Conservation (phyloP, 2,888 invertebrate species). For the Chrysomela aeneicollis region DNA sequence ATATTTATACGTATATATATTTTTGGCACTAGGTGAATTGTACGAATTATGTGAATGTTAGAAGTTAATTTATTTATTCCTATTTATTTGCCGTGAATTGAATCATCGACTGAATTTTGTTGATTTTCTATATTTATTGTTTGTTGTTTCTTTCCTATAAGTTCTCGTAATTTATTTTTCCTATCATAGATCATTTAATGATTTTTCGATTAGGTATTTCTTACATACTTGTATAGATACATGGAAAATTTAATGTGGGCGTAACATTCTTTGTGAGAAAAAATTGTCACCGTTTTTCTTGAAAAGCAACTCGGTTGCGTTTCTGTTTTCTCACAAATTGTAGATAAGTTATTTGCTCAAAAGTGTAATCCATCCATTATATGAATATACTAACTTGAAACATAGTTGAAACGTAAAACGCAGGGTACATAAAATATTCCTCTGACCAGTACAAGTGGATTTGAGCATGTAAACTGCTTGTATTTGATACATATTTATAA, state of each 20-base stretch:
- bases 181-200: slow-evolving; percentile 13
- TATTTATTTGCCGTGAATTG: slow-evolving; percentile 35
- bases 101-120: slow-evolving; percentile 38
- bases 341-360: slow-evolving; percentile 57
- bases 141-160: slow-evolving; percentile 36
- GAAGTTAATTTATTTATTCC: slow-evolving; percentile 26
- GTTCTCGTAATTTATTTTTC: slow-evolving; percentile 29
- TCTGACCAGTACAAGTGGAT: slow-evolving; percentile 53
- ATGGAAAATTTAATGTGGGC: slow-evolving; percentile 36
- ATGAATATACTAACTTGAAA: slow-evolving; percentile 41
- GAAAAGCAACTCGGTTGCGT: slow-evolving; percentile 3
- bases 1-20: slow-evolving; percentile 48
- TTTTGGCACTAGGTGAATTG: slow-evolving; percentile 45
- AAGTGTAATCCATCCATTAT: slow-evolving; percentile 62
- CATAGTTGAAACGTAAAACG: slow-evolving; percentile 54
- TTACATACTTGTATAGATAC: slow-evolving; percentile 31
- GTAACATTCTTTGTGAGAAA: slow-evolving; percentile 37
- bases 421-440: slow-evolving; percentile 57
- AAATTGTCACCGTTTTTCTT: background rate
- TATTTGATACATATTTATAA: slow-evolving; percentile 24
- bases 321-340: slow-evolving; percentile 41
- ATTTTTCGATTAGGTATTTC: slow-evolving; percentile 41
- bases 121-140: slow-evolving; percentile 33
- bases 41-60: slow-evolving; percentile 19
- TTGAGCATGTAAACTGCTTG: slow-evolving; percentile 41